Conservation (phyloP, 64 coral and sea anemone species). For the Acropora tenuis region DNA sequence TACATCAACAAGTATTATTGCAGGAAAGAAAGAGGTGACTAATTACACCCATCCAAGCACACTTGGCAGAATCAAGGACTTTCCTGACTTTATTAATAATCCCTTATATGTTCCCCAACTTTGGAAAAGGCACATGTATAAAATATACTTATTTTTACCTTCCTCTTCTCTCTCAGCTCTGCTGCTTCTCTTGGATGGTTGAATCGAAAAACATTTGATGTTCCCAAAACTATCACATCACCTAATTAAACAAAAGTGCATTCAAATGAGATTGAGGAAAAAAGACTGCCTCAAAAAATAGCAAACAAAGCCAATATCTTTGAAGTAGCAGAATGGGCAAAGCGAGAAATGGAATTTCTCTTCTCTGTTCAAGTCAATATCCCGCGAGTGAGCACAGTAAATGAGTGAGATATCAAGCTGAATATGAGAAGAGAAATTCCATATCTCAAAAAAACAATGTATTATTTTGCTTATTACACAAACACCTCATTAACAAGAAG, state of each 20-base stretch:
- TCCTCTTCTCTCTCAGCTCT: conserved; percentile 95
- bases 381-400: no score
- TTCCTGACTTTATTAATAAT: not conserved
- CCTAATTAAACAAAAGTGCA: conserved; percentile 35
- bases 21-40: no score
- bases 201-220: conserved; percentile 91
- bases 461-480: no score
- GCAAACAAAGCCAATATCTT: not conserved
- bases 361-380: no score
- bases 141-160: conserved; percentile 32
- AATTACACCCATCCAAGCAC: no score
- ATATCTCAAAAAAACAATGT: no score
- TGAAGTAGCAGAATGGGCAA: no score
- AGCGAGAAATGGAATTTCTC: no score
- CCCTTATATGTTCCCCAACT: not conserved
- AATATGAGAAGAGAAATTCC: no score
- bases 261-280: not conserved
- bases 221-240: conserved; percentile 92
- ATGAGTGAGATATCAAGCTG: no score
- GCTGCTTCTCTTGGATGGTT: conserved; percentile 96
- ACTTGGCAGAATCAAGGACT: not conserved
- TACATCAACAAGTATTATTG: no score
- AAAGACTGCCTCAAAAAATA: not conserved
- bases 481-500: no score
- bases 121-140: not conserved